Base-by-base conservation (phyloP, 2,797 vertebrate species). In the Chanos chanos region DNA sequence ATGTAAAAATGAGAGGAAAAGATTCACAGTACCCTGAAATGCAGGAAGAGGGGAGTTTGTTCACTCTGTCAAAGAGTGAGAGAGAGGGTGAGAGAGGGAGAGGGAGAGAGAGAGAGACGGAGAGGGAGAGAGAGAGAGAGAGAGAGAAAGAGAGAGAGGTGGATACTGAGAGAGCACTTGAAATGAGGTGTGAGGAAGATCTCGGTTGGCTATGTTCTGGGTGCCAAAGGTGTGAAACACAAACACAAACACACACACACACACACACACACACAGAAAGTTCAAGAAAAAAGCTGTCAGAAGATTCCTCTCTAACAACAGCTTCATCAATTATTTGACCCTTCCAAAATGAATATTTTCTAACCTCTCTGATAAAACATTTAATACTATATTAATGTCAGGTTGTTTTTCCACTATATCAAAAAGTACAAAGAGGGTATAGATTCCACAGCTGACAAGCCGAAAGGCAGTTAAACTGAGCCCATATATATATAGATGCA, bases 331-430 rank as follows among this genome's bases (percentile, higher is more conserved):
- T 86, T 81, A 87, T 85, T 83, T 77, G 76, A 60, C 72, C 70
- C 79, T n/a, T n/a, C 72, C 15, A 16, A 77, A 85, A 87, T 83
- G 27, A 83, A 82, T 81, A 80, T 83, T 83, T 83, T 66, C 72
- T 71, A 72, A 53, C 57, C 21, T 25, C 77, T 61, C 75, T 72
- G 72, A 71, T 63, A 60, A 60, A 36, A 49, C 5, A 77, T 86
- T 83, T 84, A 81, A 86, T 87, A 66, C 84, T 86, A 85, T 85
- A 85, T 87, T 83, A 67, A 83, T 81, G 75, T 57, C 49, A 71
- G 80, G 82, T 81, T 82, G 77, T 78, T 81, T 83, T 85, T 79
- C 83, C 77, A 78, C 80, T 85, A 83, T 79, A 79, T 81, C 75
- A 31, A 80, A n/a, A n/a, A n/a, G n/a, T n/a, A n/a, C 64, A 48